Evolutionary conservation across 2,888 invertebrate species (phyloP).

Genomic region (Ecliptopera silaceata): DNA sequence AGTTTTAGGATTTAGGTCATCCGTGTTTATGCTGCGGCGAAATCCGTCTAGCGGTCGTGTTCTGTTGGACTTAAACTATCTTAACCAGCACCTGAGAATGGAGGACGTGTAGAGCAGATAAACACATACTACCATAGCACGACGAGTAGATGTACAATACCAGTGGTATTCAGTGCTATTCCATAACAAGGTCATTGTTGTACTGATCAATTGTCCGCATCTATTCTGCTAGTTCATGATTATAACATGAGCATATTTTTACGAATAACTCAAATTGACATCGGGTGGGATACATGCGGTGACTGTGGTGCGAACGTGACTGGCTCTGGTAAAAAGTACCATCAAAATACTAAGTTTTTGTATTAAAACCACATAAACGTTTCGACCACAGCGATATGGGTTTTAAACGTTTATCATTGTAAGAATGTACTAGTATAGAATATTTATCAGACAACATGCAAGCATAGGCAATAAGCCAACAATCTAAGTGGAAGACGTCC

Average conservation of each 20-base stretch:
- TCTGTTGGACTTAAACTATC: constrained; percentile 8
- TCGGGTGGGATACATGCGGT: not conserved
- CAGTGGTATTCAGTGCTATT: constrained; percentile 21
- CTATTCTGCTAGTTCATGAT: constrained; percentile 23
- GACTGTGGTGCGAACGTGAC: not conserved
- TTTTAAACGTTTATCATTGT: constrained; percentile 8
- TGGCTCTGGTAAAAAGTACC: constrained; percentile 10
- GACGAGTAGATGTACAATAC: not conserved
- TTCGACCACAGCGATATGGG: not conserved
- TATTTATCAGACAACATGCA: constrained; percentile 11
- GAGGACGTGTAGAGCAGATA: not conserved
- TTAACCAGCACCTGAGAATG: constrained; percentile 2
- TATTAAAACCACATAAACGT: constrained; percentile 1
- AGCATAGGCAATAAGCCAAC: constrained; percentile 6
- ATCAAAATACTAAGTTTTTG: not conserved
- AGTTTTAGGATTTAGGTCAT: constrained; percentile 42
- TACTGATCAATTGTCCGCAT: constrained; percentile 24
- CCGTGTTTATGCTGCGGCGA: constrained; percentile 33
- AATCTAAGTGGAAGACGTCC: constrained; percentile 11
- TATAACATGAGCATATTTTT: constrained; percentile 16
- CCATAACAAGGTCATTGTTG: constrained; percentile 29
- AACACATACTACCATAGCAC: not conserved
- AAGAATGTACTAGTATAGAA: constrained; percentile 4
- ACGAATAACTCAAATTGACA: not conserved
- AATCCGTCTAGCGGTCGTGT: constrained; percentile 16